Conservation (phyloP, 2,113 vertebrate species). For the Rana temporaria region DNA sequence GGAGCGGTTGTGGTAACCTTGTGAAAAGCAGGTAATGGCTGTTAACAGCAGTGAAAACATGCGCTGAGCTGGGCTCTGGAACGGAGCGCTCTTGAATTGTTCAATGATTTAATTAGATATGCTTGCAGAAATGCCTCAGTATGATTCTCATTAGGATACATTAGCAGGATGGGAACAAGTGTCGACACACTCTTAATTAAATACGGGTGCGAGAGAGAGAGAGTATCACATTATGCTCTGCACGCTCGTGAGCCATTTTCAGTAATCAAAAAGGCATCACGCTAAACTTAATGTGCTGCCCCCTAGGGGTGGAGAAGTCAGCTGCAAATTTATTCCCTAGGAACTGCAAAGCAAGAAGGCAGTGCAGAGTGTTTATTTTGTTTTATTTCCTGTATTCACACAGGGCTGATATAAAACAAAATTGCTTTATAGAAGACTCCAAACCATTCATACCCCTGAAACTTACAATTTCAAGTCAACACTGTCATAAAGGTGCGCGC, state of each 20-base stretch:
- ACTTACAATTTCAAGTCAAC: no score
- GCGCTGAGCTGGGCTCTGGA: neutral
- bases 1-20: neutral
- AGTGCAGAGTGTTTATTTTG: no score
- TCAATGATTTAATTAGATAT: conserved; percentile 49
- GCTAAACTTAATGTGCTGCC: neutral
- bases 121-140: conserved; percentile 18
- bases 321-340: neutral
- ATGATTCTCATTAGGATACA: conserved; percentile 48
- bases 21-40: conserved; percentile 12
- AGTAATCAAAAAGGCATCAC: neutral
- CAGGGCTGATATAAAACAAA: no score
- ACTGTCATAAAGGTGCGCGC: no score
- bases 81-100: neutral
- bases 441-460: no score
- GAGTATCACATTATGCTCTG: neutral
- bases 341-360: no score
- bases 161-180: conserved; percentile 44
- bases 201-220: conserved; percentile 11
- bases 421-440: no score
- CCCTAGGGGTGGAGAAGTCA: neutral
- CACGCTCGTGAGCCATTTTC: neutral
- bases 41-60: conserved; percentile 14
- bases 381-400: no score
- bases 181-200: conserved; percentile 42